A percentile compares a stretch with the other conserved stretches of the same genome.
Evolutionary conservation across 1,140 invertebrate genomes (phyloP).

Genomic region (Arion vulgaris): DNA sequence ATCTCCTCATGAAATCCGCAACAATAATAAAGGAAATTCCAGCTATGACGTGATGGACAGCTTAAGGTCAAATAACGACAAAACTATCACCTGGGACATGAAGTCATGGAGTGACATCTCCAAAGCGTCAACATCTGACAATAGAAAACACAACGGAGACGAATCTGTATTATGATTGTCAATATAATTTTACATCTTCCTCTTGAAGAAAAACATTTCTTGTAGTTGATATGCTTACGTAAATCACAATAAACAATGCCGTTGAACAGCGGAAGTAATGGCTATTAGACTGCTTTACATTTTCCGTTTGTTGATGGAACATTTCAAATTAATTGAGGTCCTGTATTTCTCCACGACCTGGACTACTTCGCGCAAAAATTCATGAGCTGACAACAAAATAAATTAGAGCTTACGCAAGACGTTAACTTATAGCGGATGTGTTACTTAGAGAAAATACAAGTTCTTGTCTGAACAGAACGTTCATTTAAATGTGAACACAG

Average conservation of each 20-base stretch:
- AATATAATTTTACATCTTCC: neutral
- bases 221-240: neutral
- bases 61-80: too few species aligned
- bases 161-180: neutral
- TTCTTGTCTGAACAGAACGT: neutral
- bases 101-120: too few species aligned
- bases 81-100: too few species aligned
- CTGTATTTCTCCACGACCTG: neutral
- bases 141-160: neutral
- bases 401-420: neutral
- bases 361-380: neutral
- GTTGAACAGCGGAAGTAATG: neutral
- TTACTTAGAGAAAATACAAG: neutral
- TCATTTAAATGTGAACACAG: neutral
- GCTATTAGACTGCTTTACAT: neutral
- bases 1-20: too few species aligned
- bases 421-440: too few species aligned
- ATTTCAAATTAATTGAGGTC: neutral
- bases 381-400: neutral
- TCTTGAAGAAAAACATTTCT: neutral
- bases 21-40: too few species aligned
- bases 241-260: neutral
- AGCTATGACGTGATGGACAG: too few species aligned
- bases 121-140: neutral
- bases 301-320: neutral